phyloP scores from a whole-genome alignment of 1,140 invertebrate genomes.

The Tachypleus tridentatus region DNA sequence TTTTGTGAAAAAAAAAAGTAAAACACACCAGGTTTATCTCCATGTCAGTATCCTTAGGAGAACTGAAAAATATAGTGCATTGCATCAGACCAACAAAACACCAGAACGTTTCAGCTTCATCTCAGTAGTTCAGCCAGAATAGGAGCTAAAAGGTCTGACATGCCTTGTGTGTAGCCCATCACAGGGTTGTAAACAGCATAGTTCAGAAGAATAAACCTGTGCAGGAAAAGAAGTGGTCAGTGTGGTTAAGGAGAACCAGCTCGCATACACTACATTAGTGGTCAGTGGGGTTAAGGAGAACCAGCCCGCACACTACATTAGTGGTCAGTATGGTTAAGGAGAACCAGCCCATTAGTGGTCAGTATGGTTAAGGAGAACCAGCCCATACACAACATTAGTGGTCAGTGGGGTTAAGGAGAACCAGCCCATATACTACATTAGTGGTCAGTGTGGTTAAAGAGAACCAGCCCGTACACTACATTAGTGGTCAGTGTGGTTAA shows the following conservation, averaged over 20 bases:
- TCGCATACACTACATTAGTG: background rate
- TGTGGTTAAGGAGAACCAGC: background rate
- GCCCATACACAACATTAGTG: too few species aligned
- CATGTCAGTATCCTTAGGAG: conserved; percentile 85
- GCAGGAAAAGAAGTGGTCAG: conserved; percentile 19
- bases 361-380: too few species aligned
- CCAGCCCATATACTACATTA: too few species aligned
- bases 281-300: too few species aligned
- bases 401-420: too few species aligned
- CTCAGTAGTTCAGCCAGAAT: conserved; percentile 71
- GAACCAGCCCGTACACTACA: too few species aligned
- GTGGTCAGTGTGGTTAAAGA: too few species aligned
- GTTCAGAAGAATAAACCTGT: conserved; percentile 73
- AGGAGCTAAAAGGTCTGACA: conserved; percentile 83
- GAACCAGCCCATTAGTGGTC: too few species aligned
- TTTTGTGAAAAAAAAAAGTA: conserved; percentile 3
- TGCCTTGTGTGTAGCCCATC: conserved; percentile 72
- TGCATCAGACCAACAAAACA: conserved; percentile 91
- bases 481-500: too few species aligned
- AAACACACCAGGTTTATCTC: conserved; percentile 66
- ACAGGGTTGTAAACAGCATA: conserved; percentile 77
- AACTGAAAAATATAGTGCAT: conserved; percentile 73
- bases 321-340: background rate
- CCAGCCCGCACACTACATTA: background rate
- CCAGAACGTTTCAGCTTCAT: conserved; percentile 85